Percentiles rank a stretch among this genome's conserved stretches.
Conservation (phyloP, 2,888 invertebrate species). For the Rhodophaea formosa region DNA sequence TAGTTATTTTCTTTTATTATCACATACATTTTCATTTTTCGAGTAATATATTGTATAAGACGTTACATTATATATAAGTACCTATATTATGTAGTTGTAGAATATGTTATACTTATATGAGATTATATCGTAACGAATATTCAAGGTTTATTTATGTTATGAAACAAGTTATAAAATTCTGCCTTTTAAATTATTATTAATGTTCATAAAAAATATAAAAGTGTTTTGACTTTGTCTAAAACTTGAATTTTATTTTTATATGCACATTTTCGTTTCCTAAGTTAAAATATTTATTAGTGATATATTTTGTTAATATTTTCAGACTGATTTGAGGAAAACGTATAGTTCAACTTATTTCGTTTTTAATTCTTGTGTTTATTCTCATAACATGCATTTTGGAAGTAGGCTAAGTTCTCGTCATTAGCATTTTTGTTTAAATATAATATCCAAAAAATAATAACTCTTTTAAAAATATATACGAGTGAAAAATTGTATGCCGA, state of each 20-base stretch:
- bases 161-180: slow-evolving; percentile 20
- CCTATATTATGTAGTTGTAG: slow-evolving; percentile 20
- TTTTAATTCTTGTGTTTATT: neutral
- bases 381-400: neutral
- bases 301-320: neutral
- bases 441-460: too few relatives aligned
- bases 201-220: neutral
- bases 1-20: neutral
- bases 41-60: slow-evolving; percentile 5
- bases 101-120: slow-evolving; percentile 30
- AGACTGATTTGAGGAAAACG: slow-evolving; percentile 5
- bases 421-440: neutral
- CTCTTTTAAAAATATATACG: too few relatives aligned
- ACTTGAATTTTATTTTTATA: slow-evolving; percentile 27
- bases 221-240: slow-evolving; percentile 16
- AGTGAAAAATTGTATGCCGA: too few relatives aligned
- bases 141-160: slow-evolving; percentile 17
- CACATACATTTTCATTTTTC: slow-evolving; percentile 22
- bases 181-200: slow-evolving; percentile 16
- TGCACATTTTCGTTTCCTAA: slow-evolving; percentile 3
- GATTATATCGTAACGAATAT: slow-evolving; percentile 45
- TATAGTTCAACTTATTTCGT: slow-evolving; percentile 3
- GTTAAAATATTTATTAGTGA: neutral
- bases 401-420: neutral
- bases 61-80: slow-evolving; percentile 1